A percentile compares a stretch with the other conserved stretches of the same genome.
These are phyloP conservation scores for Megalopta genalis DNA, from an alignment of 1,140 invertebrate species.

Conservation along the genomic window DNA sequence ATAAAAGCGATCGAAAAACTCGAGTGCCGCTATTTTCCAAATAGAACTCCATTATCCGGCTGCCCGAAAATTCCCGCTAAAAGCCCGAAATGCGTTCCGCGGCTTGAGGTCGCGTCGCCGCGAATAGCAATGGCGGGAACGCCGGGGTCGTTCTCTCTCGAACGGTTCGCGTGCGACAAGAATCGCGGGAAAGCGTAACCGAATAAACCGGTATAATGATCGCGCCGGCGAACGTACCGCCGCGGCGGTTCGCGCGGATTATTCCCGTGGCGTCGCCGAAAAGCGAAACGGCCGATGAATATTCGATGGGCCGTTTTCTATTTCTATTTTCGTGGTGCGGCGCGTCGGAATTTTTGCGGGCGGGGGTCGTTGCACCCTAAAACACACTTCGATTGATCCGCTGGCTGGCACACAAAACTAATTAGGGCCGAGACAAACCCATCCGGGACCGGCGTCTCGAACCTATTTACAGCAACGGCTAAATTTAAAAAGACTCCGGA, in stretches of 20 bases:
- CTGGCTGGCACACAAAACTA: constrained; percentile 45
- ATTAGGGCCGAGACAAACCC: constrained; percentile 50
- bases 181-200: too few species aligned
- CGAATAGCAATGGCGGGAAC: too few species aligned
- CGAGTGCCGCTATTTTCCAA: too few species aligned
- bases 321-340: constrained; percentile 16
- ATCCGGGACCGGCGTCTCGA: constrained; percentile 30
- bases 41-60: too few species aligned
- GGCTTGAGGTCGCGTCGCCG: too few species aligned
- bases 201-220: neutral
- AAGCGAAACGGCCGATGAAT: neutral
- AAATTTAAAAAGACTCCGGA: constrained; percentile 40
- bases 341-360: constrained; percentile 4
- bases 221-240: neutral
- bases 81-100: too few species aligned
- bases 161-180: too few species aligned
- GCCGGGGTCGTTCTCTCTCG: too few species aligned
- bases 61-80: too few species aligned
- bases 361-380: constrained; percentile 48
- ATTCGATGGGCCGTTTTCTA: neutral
- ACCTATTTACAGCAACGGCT: constrained; percentile 51
- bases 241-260: neutral
- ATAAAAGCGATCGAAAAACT: too few species aligned
- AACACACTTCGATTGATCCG: constrained; percentile 44
- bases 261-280: neutral